Evolutionary conservation across 1,140 invertebrate genomes (phyloP).

Genomic region (Xylocopa sonorina): DNA sequence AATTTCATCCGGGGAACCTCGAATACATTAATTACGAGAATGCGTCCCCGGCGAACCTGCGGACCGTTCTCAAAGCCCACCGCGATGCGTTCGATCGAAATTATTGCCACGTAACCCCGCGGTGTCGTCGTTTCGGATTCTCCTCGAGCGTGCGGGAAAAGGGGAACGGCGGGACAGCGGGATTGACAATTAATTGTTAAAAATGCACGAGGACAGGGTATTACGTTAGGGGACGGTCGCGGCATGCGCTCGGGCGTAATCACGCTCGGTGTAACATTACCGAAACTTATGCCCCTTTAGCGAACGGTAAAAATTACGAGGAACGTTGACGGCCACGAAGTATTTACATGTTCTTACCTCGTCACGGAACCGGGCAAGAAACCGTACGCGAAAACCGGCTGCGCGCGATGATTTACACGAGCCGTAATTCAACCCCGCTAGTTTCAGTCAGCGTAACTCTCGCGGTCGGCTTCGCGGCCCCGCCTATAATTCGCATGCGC

Average conservation of each 20-base stretch:
- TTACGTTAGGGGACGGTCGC: background rate
- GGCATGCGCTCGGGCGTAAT: background rate
- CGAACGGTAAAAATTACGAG: slow-evolving; percentile 37
- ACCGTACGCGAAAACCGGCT: slow-evolving; percentile 27
- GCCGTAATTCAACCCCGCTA: slow-evolving; percentile 49
- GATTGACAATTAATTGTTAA: slow-evolving; percentile 23
- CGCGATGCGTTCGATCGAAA: background rate
- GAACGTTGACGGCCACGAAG: slow-evolving; percentile 45
- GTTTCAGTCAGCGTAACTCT: slow-evolving; percentile 50
- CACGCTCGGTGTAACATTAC: slow-evolving; percentile 38
- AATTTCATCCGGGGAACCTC: too few relatives aligned
- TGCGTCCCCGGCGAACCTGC: too few relatives aligned
- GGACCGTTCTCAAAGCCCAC: background rate
- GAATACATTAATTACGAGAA: too few relatives aligned
- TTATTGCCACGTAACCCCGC: background rate
- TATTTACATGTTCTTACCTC: slow-evolving; percentile 38
- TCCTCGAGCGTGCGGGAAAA: background rate
- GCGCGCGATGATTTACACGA: slow-evolving; percentile 42
- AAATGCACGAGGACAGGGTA: background rate
- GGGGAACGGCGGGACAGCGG: background rate
- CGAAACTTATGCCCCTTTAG: slow-evolving; percentile 46
- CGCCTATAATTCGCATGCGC: slow-evolving; percentile 61
- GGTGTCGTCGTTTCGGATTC: background rate
- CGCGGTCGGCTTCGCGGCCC: slow-evolving; percentile 38
- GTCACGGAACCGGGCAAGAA: slow-evolving; percentile 14